Evolutionary conservation across 2,888 invertebrate genomes (phyloP), one percentile per base, ranked within the genome.

Genomic region (Cerastis leucographa): DNA sequence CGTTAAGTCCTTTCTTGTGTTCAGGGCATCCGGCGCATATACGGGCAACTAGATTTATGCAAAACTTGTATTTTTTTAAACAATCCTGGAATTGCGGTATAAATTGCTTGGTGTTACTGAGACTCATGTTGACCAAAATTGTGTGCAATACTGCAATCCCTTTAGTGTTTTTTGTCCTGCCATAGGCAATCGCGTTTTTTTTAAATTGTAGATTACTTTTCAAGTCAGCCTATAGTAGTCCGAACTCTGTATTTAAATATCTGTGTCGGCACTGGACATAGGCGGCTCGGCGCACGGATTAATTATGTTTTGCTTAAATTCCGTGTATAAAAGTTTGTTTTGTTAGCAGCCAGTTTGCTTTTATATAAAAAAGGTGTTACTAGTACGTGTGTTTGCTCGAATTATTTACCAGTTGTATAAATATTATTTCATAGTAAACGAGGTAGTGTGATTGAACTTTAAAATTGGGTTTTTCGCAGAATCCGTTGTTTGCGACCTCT

Each of bases 401-500:
- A 56, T 62, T 62, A 74, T 70, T 85, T 70, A 40, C 74, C 81
- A 82, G 25, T 75, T 85, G 76, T 68, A 35, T 64, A 70, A 85
- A 82, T 82, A 85, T 82, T 81, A 35, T 71, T 85, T 59, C 9
- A 19, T 35, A 42, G n/a, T 56, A 51, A 81, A 65, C 56, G 56
- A 75, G 56, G 82, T 49, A 51, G 76, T 70, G 85, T 85, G 44
- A 85, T 56, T 81, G 85, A 81, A 81, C 82, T 81, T 46, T 51
- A 40, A 29, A 68, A 81, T 46, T 22, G 12, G 19, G 17, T 14
- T 61, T 68, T 59, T 54, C 14, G 14, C 8, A 19, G 19, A 42
- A 78, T 25, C 0, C 19, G 11, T n/a, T 14, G 42, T 42, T 54
- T 44, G 17, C 11, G 5, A 17, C 1, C 14, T 74, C 17, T 42